Percentiles rank a stretch among this genome's conserved stretches.
Conservation (phyloP, 2,888 invertebrate genomes). For the Tridacna gigas region DNA sequence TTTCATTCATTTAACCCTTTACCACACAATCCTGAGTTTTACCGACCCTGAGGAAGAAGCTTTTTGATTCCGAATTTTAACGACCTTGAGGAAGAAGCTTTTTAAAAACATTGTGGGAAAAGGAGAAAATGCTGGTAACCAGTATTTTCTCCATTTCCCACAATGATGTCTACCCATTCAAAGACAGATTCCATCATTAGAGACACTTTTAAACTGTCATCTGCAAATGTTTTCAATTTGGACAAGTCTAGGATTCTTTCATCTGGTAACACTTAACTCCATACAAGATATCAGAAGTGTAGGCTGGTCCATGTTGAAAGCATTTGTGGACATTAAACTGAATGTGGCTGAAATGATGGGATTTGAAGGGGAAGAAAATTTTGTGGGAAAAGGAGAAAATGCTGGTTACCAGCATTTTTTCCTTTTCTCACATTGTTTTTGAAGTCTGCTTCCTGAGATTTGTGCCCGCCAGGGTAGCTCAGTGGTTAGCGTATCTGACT, state of each 20-base stretch:
- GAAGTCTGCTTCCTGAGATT: neutral
- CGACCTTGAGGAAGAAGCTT: neutral
- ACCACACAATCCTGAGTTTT: no score
- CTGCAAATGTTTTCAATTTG: no score
- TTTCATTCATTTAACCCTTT: no score
- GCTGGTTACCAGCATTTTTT: neutral
- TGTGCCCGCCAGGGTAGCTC: no score
- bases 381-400: neutral
- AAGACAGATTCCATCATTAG: no score
- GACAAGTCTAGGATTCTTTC: no score
- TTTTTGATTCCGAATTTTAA: neutral
- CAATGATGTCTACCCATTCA: no score
- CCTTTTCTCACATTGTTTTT: neutral
- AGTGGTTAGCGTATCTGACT: no score
- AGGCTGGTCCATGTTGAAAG: neutral
- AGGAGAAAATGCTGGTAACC: neutral
- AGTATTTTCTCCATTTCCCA: neutral
- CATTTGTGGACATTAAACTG: neutral
- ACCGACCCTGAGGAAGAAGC: neutral
- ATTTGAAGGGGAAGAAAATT: no score
- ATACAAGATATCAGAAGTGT: neutral
- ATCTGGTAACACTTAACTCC: neutral
- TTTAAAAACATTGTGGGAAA: neutral
- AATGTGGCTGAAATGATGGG: neutral
- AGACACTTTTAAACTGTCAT: no score